Conservation (phyloP, 2,888 invertebrate genomes). For the Gortyna flavago region DNA sequence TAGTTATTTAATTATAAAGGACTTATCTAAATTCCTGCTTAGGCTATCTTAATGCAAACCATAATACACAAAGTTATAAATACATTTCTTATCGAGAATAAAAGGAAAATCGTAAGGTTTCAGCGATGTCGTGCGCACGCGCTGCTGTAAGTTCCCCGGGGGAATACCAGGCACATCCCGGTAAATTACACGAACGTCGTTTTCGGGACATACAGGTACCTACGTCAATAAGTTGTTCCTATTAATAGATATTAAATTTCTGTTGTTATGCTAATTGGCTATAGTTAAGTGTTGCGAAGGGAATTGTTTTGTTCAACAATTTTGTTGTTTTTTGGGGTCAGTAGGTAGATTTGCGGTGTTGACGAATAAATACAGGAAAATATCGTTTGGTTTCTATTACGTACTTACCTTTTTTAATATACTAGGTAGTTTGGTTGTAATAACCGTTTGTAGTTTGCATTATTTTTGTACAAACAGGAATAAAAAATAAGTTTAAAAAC, state of each 20-base stretch:
- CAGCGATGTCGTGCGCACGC: constrained; percentile 34
- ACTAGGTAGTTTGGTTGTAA: constrained; percentile 42
- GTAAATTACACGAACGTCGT: constrained; percentile 52
- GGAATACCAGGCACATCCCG: constrained; percentile 60
- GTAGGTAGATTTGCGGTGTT: constrained; percentile 12
- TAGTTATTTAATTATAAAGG: constrained; percentile 15
- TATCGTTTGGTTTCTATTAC: constrained; percentile 24
- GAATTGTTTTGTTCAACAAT: constrained; percentile 20
- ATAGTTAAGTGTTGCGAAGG: constrained; percentile 16
- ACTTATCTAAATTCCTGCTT: constrained; percentile 28
- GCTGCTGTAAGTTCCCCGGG: constrained; percentile 34
- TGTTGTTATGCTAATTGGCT: constrained; percentile 52
- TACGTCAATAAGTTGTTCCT: constrained; percentile 44
- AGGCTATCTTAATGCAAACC: constrained; percentile 28
- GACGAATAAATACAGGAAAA: constrained; percentile 42
- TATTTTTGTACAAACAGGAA: constrained; percentile 28
- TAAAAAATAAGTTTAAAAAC: no score
- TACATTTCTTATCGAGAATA: constrained; percentile 45
- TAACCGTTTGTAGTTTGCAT: constrained; percentile 28
- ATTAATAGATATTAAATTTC: constrained; percentile 52
- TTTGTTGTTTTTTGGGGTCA: constrained; percentile 38
- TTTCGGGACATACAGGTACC: constrained; percentile 56
- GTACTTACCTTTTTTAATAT: constrained; percentile 15
- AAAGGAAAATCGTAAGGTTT: constrained; percentile 63
- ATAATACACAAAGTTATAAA: constrained; percentile 42